Percentiles rank a stretch among this genome's conserved stretches.
Evolutionary conservation across 2,113 vertebrate species (phyloP).

Genomic region (Ptilorrhoa leucosticta): DNA sequence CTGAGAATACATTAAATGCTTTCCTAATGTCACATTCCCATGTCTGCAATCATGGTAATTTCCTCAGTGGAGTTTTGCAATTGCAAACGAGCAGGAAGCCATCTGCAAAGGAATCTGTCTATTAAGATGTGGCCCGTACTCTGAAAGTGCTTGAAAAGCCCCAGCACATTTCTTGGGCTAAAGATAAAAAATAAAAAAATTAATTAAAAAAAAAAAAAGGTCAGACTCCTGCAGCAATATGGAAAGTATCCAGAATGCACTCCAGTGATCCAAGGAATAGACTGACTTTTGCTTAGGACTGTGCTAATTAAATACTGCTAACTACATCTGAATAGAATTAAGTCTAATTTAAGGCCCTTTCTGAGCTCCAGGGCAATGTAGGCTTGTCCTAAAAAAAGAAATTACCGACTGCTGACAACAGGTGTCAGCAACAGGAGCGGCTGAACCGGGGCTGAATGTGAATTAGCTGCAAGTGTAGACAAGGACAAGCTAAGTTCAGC

Average conservation of each 20-base stretch:
- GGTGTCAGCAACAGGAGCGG: slow-evolving; percentile 39
- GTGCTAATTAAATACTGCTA: slow-evolving; percentile 53
- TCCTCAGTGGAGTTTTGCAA: slow-evolving; percentile 45
- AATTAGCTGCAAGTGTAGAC: slow-evolving; percentile 22
- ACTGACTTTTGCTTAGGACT: slow-evolving; percentile 38
- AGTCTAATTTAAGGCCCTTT: slow-evolving; percentile 47
- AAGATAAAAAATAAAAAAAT: background rate
- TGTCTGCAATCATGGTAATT: slow-evolving; percentile 44
- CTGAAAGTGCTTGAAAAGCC: slow-evolving; percentile 29
- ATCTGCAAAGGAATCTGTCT: slow-evolving; percentile 38
- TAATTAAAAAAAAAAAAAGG: background rate
- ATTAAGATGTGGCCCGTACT: background rate
- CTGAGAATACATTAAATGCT: slow-evolving; percentile 50
- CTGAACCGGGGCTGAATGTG: background rate
- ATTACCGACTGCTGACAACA: slow-evolving; percentile 55
- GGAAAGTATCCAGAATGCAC: slow-evolving; percentile 21
- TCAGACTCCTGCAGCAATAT: slow-evolving; percentile 31
- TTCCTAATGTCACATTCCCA: slow-evolving; percentile 61
- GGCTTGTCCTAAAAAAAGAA: slow-evolving; percentile 38
- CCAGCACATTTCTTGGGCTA: slow-evolving; percentile 13
- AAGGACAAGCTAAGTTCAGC: background rate
- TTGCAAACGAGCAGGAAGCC: slow-evolving; percentile 25
- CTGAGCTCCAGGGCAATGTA: slow-evolving; percentile 29
- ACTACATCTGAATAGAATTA: slow-evolving; percentile 59
- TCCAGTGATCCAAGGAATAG: slow-evolving; percentile 19